Conservation (phyloP, 2,113 vertebrate genomes). For the Laticauda colubrina region DNA sequence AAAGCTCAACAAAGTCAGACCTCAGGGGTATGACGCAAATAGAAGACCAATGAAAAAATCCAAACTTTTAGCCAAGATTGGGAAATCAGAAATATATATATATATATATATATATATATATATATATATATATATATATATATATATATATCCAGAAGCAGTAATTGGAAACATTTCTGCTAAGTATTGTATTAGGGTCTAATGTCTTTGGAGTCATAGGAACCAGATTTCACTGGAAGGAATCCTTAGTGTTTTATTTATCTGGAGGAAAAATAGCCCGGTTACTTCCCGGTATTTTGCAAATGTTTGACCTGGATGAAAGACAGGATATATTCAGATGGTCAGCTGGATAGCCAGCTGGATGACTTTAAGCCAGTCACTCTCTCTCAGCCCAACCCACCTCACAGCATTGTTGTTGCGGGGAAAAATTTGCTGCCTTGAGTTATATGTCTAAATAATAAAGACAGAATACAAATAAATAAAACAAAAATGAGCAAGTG, state of each 20-base stretch:
- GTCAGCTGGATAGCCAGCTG: neutral
- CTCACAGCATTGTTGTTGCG: neutral
- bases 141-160: neutral
- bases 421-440: neutral
- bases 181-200: neutral
- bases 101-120: neutral
- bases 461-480: neutral
- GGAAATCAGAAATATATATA: neutral
- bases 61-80: neutral
- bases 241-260: neutral
- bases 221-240: neutral
- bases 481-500: neutral
- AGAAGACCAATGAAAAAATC: neutral
- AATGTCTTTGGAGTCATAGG: neutral
- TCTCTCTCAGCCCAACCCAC: neutral
- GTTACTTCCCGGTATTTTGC: neutral
- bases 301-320: neutral
- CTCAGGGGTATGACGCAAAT: neutral
- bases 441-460: neutral
- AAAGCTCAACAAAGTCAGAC: neutral
- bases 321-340: neutral
- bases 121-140: neutral
- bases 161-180: neutral
- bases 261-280: neutral
- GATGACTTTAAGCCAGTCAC: neutral